phyloP scores from a whole-genome alignment of 2,113 vertebrate species.

The Hypocryptadius cinnamomeus region DNA sequence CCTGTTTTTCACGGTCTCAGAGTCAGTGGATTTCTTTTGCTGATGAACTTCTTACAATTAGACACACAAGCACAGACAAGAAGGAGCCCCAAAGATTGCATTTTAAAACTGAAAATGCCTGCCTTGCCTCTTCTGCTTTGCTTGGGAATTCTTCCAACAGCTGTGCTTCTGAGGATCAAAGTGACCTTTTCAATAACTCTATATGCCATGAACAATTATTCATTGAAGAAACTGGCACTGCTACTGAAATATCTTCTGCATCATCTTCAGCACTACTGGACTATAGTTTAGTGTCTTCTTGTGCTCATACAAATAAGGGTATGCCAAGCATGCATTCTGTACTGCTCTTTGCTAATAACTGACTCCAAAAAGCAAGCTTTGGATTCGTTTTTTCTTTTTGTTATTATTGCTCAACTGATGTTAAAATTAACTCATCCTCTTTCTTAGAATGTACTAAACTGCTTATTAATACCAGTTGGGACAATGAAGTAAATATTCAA shows the following conservation, averaged over 20 bases:
- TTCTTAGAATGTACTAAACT: slow-evolving; percentile 11
- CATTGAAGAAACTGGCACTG: slow-evolving; percentile 61
- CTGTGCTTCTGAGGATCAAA: slow-evolving; percentile 70
- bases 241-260: slow-evolving; percentile 46
- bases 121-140: slow-evolving; percentile 55
- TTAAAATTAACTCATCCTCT: slow-evolving; percentile 24
- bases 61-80: slow-evolving; percentile 26
- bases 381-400: not conserved
- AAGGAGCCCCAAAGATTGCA: slow-evolving; percentile 62
- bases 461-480: not conserved
- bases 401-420: not conserved
- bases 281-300: slow-evolving; percentile 59
- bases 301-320: slow-evolving; percentile 72
- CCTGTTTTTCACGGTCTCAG: slow-evolving; percentile 66
- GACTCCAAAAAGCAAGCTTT: not conserved
- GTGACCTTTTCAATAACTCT: slow-evolving; percentile 61
- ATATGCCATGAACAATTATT: slow-evolving; percentile 50
- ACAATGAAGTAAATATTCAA: not conserved
- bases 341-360: slow-evolving; percentile 41
- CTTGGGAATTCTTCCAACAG: slow-evolving; percentile 55
- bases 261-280: slow-evolving; percentile 66
- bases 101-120: slow-evolving; percentile 59
- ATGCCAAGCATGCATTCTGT: slow-evolving; percentile 60
- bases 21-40: slow-evolving; percentile 81
- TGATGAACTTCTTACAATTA: slow-evolving; percentile 61